Evolutionary conservation across 2,113 vertebrate genomes (phyloP).

Genomic region (Microtus oregoni): DNA sequence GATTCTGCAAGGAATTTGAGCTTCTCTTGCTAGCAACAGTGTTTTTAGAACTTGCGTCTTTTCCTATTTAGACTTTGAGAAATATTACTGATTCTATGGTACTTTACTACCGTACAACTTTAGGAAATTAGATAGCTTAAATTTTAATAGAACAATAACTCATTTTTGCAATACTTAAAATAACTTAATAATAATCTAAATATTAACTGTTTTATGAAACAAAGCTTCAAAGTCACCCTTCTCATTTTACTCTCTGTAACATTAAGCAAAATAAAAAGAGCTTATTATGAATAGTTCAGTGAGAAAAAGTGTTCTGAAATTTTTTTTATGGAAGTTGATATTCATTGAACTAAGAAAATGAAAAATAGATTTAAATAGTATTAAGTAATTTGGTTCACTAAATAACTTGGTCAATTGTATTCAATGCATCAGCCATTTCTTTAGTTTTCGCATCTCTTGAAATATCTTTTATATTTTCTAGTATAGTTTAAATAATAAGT

Average conservation of each 20-base stretch:
- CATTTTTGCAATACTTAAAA: neutral
- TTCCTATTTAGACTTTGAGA: conserved; percentile 58
- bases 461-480: neutral
- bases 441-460: neutral
- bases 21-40: conserved; percentile 57
- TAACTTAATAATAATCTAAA: conserved; percentile 31
- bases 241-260: neutral
- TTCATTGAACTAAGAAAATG: conserved; percentile 23
- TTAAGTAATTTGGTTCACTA: neutral
- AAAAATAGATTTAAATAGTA: neutral
- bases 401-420: neutral
- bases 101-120: conserved; percentile 25
- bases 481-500: neutral
- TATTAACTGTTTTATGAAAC: conserved; percentile 10
- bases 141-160: conserved; percentile 1
- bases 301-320: conserved; percentile 36
- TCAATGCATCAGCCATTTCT: neutral
- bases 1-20: conserved; percentile 56
- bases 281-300: neutral
- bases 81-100: conserved; percentile 10
- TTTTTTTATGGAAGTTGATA: neutral
- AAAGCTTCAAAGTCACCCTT: neutral
- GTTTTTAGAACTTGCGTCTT: conserved; percentile 58
- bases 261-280: neutral
- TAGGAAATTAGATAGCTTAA: conserved; percentile 41